Evolutionary conservation across 1,140 invertebrate species (phyloP).

Genomic region (Pogonomyrmex californicus): DNA sequence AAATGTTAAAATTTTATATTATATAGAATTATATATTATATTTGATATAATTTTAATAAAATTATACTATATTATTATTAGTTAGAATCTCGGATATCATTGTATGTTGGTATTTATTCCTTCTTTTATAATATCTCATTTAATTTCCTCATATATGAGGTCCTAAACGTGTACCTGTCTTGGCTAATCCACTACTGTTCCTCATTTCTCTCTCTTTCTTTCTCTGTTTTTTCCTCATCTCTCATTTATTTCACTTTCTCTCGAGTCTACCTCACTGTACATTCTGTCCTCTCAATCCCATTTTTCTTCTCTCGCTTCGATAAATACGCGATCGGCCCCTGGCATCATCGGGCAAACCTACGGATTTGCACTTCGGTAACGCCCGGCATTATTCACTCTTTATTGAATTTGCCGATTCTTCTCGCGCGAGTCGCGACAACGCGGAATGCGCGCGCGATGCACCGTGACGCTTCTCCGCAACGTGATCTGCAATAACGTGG

Average conservation of each 20-base stretch:
- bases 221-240: constrained; percentile 24
- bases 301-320: constrained; percentile 49
- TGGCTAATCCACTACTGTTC: constrained; percentile 15
- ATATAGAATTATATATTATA: not conserved
- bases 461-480: constrained; percentile 53
- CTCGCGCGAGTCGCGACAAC: constrained; percentile 54
- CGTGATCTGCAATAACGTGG: constrained; percentile 45
- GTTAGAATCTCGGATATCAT: not conserved
- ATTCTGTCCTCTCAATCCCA: not conserved
- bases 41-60: not conserved
- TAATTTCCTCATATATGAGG: not conserved
- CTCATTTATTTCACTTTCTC: constrained; percentile 1
- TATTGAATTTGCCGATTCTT: constrained; percentile 82
- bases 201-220: not conserved
- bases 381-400: constrained; percentile 80
- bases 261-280: not conserved
- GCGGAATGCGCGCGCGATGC: constrained; percentile 41
- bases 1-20: not conserved
- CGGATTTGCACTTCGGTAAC: constrained; percentile 69
- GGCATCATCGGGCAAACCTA: constrained; percentile 18
- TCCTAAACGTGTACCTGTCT: not conserved
- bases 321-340: constrained; percentile 56
- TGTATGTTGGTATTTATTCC: not conserved
- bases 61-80: not conserved
- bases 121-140: not conserved